These are phyloP conservation scores for Microcebus griseorufus DNA, from an alignment of 2,113 vertebrate genomes.

Conservation along the genomic window DNA sequence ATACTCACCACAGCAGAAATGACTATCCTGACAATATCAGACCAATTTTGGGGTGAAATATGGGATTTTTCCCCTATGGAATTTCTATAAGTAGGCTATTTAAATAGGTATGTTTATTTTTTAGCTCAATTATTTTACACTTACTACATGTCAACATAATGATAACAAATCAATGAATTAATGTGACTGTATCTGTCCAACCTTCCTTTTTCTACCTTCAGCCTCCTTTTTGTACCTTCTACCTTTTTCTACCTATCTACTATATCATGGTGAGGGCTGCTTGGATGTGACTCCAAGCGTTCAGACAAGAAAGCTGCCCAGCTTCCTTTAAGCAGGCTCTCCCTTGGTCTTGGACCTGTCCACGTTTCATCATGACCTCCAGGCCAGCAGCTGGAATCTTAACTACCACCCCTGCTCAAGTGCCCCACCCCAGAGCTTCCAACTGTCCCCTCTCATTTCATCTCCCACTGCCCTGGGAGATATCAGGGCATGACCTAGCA, in stretches of 20 bases:
- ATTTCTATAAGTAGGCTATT: not conserved
- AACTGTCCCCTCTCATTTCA: not conserved
- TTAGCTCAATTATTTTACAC: not conserved
- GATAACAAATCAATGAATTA: not conserved
- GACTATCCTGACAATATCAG: not conserved
- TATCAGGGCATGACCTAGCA: no score
- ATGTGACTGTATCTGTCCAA: not conserved
- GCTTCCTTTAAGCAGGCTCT: not conserved
- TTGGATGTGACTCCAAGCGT: not conserved
- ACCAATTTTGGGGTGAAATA: not conserved
- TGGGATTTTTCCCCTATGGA: not conserved
- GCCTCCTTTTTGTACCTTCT: not conserved
- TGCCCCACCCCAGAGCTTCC: not conserved
- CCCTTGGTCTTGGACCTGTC: not conserved
- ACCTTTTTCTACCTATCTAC: not conserved
- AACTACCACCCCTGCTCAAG: not conserved
- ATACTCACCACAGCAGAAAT: not conserved
- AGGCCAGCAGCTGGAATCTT: not conserved
- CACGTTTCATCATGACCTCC: not conserved
- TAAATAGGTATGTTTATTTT: not conserved
- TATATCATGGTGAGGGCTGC: not conserved
- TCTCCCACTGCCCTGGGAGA: not conserved
- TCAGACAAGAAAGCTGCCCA: not conserved
- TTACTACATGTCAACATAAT: not conserved
- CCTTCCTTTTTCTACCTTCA: not conserved